A percentile compares a stretch with the other conserved stretches of the same genome.
These are phyloP conservation scores for Hippocampus guttulatus DNA, from an alignment of 2,113 vertebrate species.

Conservation along the genomic window DNA sequence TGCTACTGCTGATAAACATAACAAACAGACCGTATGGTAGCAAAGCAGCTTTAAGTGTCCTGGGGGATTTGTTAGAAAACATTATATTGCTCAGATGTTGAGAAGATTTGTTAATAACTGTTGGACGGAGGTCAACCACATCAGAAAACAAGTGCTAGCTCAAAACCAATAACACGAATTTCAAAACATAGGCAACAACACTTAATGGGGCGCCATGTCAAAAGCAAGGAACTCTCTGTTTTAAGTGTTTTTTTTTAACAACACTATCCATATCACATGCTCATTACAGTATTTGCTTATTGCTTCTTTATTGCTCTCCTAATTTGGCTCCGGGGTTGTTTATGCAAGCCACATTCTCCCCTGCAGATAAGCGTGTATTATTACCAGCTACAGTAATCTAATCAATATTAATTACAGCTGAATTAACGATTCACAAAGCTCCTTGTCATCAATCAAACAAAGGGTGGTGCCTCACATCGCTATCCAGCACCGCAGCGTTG, in stretches of 20 bases:
- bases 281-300: constrained; percentile 28
- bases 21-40: constrained; percentile 20
- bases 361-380: constrained; percentile 37
- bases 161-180: constrained; percentile 30
- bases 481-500: constrained; percentile 13
- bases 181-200: constrained; percentile 32
- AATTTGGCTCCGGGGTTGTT: constrained; percentile 33
- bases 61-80: constrained; percentile 19
- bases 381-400: constrained; percentile 36
- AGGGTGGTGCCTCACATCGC: constrained; percentile 17
- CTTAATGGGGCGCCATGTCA: constrained; percentile 19
- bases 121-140: constrained; percentile 32
- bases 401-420: constrained; percentile 58
- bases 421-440: constrained; percentile 32
- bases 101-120: not conserved
- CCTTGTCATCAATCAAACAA: constrained; percentile 27
- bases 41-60: constrained; percentile 32
- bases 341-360: constrained; percentile 30
- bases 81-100: not conserved
- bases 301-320: constrained; percentile 14
- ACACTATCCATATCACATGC: not conserved
- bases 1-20: constrained; percentile 49
- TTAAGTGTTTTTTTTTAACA: not conserved
- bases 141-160: constrained; percentile 39
- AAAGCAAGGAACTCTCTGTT: constrained; percentile 11